Evolutionary conservation across 1,140 invertebrate genomes (phyloP).

Genomic region (Leptestheria dahalacensis): DNA sequence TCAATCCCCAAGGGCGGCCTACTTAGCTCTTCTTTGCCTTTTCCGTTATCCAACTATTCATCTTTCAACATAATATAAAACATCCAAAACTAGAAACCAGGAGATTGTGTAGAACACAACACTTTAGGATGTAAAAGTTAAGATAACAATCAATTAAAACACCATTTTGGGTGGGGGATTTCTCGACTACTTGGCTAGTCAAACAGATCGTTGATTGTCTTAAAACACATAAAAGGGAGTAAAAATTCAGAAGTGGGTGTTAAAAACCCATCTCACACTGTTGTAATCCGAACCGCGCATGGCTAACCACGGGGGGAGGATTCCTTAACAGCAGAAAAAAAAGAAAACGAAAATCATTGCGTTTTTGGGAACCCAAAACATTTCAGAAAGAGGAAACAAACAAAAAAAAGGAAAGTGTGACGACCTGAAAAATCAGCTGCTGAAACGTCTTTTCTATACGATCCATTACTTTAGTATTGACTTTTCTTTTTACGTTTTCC

Average conservation of each 20-base stretch:
- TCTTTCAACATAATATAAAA: too few species aligned
- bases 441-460: too few species aligned
- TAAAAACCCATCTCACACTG: neutral
- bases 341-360: neutral
- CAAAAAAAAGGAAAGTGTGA: neutral
- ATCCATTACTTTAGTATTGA: conserved; percentile 1
- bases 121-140: too few species aligned
- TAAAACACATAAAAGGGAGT: too few species aligned
- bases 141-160: too few species aligned
- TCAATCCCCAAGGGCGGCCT: neutral
- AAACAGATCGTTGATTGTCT: too few species aligned
- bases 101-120: too few species aligned
- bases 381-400: neutral
- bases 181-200: too few species aligned
- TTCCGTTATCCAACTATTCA: too few species aligned
- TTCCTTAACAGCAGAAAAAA: neutral
- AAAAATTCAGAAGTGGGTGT: neutral
- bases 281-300: too few species aligned
- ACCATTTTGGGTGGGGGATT: neutral
- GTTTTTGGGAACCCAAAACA: conserved; percentile 1
- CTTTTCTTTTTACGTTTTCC: conserved; percentile 1
- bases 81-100: neutral
- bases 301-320: too few species aligned
- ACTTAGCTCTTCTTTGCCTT: neutral
- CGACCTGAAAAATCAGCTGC: too few species aligned